These are phyloP conservation scores for Actinopyga echinites DNA, from an alignment of 53 echinoderm and acorn worm species.

Conservation along the genomic window DNA sequence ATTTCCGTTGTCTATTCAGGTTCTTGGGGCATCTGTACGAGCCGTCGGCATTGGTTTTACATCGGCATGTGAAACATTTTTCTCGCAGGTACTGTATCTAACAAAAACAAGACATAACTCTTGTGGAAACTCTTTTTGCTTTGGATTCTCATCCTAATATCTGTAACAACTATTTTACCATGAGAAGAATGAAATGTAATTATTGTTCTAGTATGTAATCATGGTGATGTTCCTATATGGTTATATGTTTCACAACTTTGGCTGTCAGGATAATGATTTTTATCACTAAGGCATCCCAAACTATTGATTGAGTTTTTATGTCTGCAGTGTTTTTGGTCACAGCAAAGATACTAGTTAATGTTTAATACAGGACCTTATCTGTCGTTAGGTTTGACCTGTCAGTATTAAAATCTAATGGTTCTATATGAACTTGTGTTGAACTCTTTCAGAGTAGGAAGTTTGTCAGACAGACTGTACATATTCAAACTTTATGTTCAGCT, in stretches of 20 bases:
- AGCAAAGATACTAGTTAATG: not conserved
- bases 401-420: too few species aligned
- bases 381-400: too few species aligned
- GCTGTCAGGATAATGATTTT: too few species aligned
- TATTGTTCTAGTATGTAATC: too few species aligned
- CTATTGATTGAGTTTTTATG: not conserved
- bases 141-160: not conserved
- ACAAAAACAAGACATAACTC: not conserved
- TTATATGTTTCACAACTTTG: too few species aligned
- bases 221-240: too few species aligned
- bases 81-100: slow-evolving; percentile 8
- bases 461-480: too few species aligned
- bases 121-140: not conserved
- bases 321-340: not conserved
- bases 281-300: too few species aligned
- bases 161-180: not conserved
- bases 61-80: slow-evolving; percentile 26
- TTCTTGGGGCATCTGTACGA: slow-evolving; percentile 13
- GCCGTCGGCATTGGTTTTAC: slow-evolving; percentile 30
- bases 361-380: not conserved
- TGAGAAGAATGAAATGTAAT: too few species aligned
- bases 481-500: too few species aligned
- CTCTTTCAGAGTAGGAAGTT: too few species aligned
- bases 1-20: not conserved
- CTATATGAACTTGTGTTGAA: too few species aligned